A percentile compares a stretch with the other conserved stretches of the same genome.
phyloP scores from a whole-genome alignment of 2,113 vertebrate species.

The Coracopsis vasa region DNA sequence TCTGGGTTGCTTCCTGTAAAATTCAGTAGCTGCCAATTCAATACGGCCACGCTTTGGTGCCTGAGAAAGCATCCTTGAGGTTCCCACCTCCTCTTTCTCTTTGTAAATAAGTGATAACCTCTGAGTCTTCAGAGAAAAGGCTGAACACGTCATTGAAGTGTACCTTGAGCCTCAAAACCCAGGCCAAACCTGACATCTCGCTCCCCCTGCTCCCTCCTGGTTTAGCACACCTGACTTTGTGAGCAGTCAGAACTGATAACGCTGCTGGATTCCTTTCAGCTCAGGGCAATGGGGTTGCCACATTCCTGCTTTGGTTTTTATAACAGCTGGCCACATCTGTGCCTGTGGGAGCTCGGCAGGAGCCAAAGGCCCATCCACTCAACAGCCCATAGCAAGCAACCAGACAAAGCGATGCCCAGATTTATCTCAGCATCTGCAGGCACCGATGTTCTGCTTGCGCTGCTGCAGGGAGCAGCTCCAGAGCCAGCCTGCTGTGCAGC shows the following conservation, averaged over 20 bases:
- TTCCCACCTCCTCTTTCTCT: not conserved
- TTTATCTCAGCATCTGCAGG: not conserved
- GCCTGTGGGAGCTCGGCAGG: not conserved
- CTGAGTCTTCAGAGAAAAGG: not conserved
- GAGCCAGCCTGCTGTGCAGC: not conserved
- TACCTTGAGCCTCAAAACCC: not conserved
- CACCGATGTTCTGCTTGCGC: not conserved
- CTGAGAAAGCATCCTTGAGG: not conserved
- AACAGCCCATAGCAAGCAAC: rapidly evolving
- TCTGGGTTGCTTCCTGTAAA: not conserved
- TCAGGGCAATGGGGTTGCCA: not conserved
- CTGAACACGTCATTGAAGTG: not conserved
- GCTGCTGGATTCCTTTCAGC: not conserved
- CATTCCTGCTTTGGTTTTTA: not conserved
- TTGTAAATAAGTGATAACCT: not conserved
- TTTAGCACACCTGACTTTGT: not conserved
- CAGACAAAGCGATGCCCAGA: not conserved
- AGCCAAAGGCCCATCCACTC: not conserved
- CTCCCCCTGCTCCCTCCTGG: not conserved
- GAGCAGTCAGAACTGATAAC: rapidly evolving
- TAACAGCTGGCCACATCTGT: not conserved
- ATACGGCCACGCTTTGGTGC: rapidly evolving
- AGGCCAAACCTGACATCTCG: not conserved
- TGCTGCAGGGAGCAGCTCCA: not conserved
- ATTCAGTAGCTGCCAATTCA: not conserved